Evolutionary conservation across 2,888 invertebrate species (phyloP).

Genomic region (Cheilosia vernalis): DNA sequence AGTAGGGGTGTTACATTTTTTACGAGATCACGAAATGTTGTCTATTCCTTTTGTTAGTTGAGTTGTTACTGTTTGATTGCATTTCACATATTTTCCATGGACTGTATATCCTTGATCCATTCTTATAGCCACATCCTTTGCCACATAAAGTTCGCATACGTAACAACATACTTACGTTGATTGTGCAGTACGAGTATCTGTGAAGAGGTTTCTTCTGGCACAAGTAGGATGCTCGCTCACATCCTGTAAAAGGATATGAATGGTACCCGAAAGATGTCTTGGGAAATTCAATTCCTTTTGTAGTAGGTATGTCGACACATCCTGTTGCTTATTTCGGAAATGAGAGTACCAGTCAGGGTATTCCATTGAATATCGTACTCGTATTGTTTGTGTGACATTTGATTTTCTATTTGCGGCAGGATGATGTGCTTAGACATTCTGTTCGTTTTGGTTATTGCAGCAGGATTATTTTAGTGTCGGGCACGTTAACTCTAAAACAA

Average conservation of each 20-base stretch:
- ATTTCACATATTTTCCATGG: constrained; percentile 42
- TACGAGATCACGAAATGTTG: constrained; percentile 32
- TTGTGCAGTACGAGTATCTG: constrained; percentile 46
- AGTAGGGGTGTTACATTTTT: not conserved
- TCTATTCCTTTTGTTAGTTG: constrained; percentile 18
- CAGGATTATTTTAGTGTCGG: constrained; percentile 52
- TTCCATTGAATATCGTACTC: constrained; percentile 55
- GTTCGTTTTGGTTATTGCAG: constrained; percentile 29
- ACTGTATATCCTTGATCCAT: constrained; percentile 43
- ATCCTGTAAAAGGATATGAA: constrained; percentile 70
- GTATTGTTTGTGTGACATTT: constrained; percentile 67
- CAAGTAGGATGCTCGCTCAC: constrained; percentile 66
- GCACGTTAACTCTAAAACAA: constrained; percentile 40
- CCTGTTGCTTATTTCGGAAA: constrained; percentile 75
- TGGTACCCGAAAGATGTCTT: constrained; percentile 67
- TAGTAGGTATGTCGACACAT: constrained; percentile 70
- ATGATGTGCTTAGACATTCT: constrained; percentile 51
- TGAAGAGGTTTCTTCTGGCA: constrained; percentile 51
- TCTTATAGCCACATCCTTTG: constrained; percentile 50
- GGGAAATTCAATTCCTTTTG: constrained; percentile 73
- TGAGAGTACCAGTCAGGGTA: constrained; percentile 65
- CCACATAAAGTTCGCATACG: constrained; percentile 43
- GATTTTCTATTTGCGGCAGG: constrained; percentile 45
- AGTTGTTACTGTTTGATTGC: constrained; percentile 43
- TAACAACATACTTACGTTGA: constrained; percentile 17